phyloP scores from a whole-genome alignment of 2,888 invertebrate genomes.

The Standfussiana lucernea region DNA sequence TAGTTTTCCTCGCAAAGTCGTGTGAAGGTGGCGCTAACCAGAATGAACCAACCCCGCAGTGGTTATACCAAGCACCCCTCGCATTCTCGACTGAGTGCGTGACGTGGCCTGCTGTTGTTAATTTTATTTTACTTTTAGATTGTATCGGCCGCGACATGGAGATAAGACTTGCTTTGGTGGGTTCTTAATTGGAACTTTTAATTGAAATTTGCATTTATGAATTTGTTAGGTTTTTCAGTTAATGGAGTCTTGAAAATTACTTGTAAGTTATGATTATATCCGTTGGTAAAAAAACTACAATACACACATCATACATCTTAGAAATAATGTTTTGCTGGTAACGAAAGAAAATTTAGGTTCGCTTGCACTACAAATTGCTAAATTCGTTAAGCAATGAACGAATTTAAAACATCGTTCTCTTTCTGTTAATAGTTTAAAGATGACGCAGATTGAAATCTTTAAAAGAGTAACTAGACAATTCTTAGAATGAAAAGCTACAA shows the following conservation, averaged over 20 bases:
- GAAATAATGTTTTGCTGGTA: too few species aligned
- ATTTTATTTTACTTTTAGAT: constrained; percentile 17
- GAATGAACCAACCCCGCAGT: constrained; percentile 60
- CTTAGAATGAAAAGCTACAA: not conserved
- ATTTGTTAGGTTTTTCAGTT: not conserved
- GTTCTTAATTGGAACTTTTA: not conserved
- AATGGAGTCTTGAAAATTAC: not conserved
- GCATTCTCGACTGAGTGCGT: constrained; percentile 19
- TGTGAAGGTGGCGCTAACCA: constrained; percentile 61
- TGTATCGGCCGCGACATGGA: not conserved
- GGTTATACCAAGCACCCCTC: constrained; percentile 54
- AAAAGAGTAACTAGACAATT: not conserved
- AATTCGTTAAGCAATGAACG: not conserved
- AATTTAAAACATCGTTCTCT: not conserved
- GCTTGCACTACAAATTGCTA: too few species aligned
- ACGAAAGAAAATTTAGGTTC: too few species aligned
- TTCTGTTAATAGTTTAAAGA: not conserved
- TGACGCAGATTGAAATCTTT: not conserved
- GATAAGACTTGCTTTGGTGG: not conserved
- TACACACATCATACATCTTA: not conserved
- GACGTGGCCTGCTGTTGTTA: constrained; percentile 6
- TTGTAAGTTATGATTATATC: not conserved
- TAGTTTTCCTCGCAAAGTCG: constrained; percentile 60
- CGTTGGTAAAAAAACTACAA: not conserved
- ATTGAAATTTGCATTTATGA: not conserved